Base-by-base conservation (phyloP, 2,797 vertebrate genomes). In the Gallinago nigripennis region DNA sequence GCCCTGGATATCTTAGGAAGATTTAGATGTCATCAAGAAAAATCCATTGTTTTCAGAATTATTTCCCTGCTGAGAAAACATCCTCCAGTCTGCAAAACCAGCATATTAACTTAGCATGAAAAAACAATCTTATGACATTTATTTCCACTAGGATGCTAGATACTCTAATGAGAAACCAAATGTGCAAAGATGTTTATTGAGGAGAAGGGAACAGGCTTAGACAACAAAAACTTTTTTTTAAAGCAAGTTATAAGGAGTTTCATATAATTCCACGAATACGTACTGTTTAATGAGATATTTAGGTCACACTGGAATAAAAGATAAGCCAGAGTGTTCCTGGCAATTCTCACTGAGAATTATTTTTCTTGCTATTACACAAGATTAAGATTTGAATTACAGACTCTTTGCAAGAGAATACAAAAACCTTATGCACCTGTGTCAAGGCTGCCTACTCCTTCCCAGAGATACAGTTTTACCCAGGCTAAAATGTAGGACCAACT, bases 81-180 rank as follows among this genome's bases (percentile, higher is more conserved):
- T 60, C 16, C 48, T 57, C 37, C 24, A 85, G 35, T 45, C 46
- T 82, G 50, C 45, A 95, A 91, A 86, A 39, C 17, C 53, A 84
- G 27, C 45, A 48, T 71, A 96, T 70, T 90, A 92, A 82, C 54
- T 92, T 81, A 83, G 21, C n/a, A 64, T 30, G 71, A 60, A 28
- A 93, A 94, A 94, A 46, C n/a, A 75, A 85, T 87, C 68, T 72
- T 78, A 25, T 25, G 33, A 71, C 25, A 24, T 90, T 87, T 93
- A 84, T 94, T 94, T 82, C 72, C 56, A 45, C 56, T 80, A 73
- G 57, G 48, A 90, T 65, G 37, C 86, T 78, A 61, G 53, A 94
- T 90, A 58, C 12, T 61, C 39, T 92, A 94, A 90, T 86, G 82
- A 88, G 96, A 93, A 94, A 82, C 20, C 53, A 54, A 91, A 86